Evolutionary conservation across 2,797 vertebrate species (phyloP).

Genomic region (Enteromius anoplus): DNA sequence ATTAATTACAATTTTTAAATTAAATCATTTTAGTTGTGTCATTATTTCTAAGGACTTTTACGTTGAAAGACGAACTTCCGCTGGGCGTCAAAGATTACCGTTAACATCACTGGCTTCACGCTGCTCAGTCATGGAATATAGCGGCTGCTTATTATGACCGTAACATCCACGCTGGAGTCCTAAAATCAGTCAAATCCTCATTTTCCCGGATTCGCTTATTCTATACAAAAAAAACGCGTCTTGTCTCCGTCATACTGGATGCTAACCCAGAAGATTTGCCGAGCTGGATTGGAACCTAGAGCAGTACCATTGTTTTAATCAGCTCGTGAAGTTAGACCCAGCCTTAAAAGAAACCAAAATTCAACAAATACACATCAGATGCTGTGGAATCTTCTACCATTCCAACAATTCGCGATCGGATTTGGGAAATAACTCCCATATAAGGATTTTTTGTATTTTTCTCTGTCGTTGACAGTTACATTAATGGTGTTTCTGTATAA

Average conservation of each 20-base stretch:
- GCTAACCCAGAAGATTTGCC: background rate
- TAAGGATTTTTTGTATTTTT: background rate
- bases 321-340: constrained; percentile 42
- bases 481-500: background rate
- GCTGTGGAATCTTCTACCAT: background rate
- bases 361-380: constrained; percentile 15
- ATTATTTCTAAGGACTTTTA: constrained; percentile 15
- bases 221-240: background rate
- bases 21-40: background rate
- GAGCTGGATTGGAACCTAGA: constrained; percentile 15
- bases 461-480: background rate
- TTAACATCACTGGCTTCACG: constrained; percentile 26
- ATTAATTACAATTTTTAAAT: too few species aligned
- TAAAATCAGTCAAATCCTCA: background rate
- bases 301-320: constrained; percentile 40
- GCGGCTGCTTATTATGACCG: constrained; percentile 14
- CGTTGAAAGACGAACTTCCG: constrained; percentile 18
- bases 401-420: background rate
- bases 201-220: background rate
- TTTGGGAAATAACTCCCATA: background rate
- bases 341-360: constrained; percentile 39
- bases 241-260: background rate
- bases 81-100: constrained; percentile 19
- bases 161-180: constrained; percentile 36
- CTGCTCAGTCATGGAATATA: constrained; percentile 33